phyloP scores from a whole-genome alignment of 1,140 invertebrate genomes.

The Drosophila kurseongensis region DNA sequence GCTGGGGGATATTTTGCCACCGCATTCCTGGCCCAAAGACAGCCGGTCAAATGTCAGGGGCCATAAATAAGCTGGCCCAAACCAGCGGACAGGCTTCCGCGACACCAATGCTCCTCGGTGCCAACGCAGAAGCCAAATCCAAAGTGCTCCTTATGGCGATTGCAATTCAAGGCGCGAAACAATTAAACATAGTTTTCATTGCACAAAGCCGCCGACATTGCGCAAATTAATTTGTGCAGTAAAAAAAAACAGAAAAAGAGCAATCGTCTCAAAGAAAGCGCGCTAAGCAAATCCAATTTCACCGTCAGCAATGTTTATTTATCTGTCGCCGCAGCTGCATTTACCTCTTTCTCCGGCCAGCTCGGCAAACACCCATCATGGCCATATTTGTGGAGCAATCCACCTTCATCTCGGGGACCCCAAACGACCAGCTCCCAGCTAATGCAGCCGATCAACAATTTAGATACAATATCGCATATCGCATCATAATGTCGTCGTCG shows the following conservation, averaged over 20 bases:
- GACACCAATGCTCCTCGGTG: slow-evolving; percentile 14
- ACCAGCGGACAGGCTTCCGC: slow-evolving; percentile 32
- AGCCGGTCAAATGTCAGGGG: slow-evolving; percentile 69
- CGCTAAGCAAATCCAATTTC: slow-evolving; percentile 80
- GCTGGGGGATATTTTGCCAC: slow-evolving; percentile 29
- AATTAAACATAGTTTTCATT: slow-evolving; percentile 84
- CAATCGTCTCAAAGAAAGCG: slow-evolving; percentile 73
- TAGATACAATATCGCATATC: slow-evolving; percentile 83
- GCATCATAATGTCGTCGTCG: slow-evolving; percentile 76
- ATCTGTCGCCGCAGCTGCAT: slow-evolving; percentile 62
- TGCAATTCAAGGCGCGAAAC: slow-evolving; percentile 79
- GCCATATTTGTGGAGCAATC: slow-evolving; percentile 77
- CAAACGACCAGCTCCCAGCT: slow-evolving; percentile 18
- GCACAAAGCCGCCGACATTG: slow-evolving; percentile 77
- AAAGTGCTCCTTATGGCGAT: slow-evolving; percentile 35
- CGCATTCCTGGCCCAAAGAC: slow-evolving; percentile 59
- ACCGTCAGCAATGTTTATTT: slow-evolving; percentile 68
- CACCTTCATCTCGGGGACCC: slow-evolving; percentile 25
- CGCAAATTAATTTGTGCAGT: slow-evolving; percentile 74
- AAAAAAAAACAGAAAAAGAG: slow-evolving; percentile 13
- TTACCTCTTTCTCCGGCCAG: slow-evolving; percentile 65
- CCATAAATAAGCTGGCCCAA: slow-evolving; percentile 66
- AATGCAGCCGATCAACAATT: slow-evolving; percentile 81
- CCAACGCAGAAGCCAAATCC: slow-evolving; percentile 9
- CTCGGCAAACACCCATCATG: slow-evolving; percentile 61